Evolutionary conservation across 2,888 invertebrate species (phyloP).

Genomic region (Uropetala carovei): DNA sequence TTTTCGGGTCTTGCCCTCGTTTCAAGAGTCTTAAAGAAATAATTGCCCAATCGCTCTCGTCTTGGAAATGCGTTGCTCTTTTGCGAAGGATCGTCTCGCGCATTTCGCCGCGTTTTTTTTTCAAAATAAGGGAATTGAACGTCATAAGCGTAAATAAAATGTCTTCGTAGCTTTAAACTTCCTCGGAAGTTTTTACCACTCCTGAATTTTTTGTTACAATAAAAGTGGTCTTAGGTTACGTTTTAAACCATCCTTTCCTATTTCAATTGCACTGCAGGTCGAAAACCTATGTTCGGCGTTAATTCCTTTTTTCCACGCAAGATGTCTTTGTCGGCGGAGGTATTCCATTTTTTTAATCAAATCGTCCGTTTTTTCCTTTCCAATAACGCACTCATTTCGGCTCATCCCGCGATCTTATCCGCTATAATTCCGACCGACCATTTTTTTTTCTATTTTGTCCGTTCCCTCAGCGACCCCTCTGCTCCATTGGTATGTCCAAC

Average conservation of each 20-base stretch:
- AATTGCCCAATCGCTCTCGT: neutral
- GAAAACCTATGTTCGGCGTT: neutral
- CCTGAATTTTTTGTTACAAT: too few relatives aligned
- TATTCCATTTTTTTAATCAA: neutral
- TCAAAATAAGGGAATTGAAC: too few relatives aligned
- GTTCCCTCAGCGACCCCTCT: neutral
- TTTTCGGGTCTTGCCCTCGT: neutral
- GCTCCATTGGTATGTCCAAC: neutral
- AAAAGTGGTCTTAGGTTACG: neutral
- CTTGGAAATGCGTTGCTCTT: neutral
- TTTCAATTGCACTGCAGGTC: neutral
- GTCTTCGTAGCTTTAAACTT: too few relatives aligned
- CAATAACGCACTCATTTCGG: neutral
- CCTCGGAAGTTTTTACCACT: too few relatives aligned
- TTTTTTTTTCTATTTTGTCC: neutral
- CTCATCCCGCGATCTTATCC: neutral
- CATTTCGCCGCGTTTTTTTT: too few relatives aligned
- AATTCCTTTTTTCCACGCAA: neutral
- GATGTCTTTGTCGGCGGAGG: neutral
- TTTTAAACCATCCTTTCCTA: neutral
- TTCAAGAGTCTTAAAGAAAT: neutral
- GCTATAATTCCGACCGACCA: conserved; percentile 1
- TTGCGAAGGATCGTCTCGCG: neutral
- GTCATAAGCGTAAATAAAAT: too few relatives aligned
- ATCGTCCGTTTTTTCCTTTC: neutral